These are phyloP conservation scores for Vulpes ferrilata DNA, from an alignment of 2,113 vertebrate genomes.

Conservation along the genomic window DNA sequence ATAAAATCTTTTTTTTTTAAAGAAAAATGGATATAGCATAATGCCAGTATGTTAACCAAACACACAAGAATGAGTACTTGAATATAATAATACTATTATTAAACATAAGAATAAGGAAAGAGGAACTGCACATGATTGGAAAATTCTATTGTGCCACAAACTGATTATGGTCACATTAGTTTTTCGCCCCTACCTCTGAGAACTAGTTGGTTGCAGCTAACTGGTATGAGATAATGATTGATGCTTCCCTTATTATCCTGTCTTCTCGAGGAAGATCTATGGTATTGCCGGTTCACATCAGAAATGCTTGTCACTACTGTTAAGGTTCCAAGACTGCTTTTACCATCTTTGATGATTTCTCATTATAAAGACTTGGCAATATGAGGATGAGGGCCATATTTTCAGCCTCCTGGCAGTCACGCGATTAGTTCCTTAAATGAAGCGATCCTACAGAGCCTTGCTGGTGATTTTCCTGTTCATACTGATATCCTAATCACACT, in stretches of 20 bases:
- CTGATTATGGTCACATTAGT: neutral
- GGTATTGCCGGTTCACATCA: neutral
- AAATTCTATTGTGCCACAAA: neutral
- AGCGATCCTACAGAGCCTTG: neutral
- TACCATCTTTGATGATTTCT: neutral
- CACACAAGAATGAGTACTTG: neutral
- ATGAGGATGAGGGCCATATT: neutral
- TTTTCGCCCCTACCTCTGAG: neutral
- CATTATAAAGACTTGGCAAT: neutral
- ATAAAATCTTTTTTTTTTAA: no score
- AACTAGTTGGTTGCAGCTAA: neutral
- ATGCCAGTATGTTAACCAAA: neutral
- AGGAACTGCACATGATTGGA: neutral
- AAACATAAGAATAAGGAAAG: neutral
- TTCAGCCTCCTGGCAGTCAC: neutral
- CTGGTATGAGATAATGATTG: neutral
- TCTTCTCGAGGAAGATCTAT: neutral
- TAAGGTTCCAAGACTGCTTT: neutral
- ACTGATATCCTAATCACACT: neutral
- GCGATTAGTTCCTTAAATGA: neutral
- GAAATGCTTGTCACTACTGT: neutral
- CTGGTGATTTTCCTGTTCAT: neutral
- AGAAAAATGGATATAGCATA: neutral
- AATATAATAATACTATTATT: neutral
- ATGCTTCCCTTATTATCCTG: neutral